phyloP scores from a whole-genome alignment of 2,797 vertebrate species.

The Pelochelys cantorii region DNA sequence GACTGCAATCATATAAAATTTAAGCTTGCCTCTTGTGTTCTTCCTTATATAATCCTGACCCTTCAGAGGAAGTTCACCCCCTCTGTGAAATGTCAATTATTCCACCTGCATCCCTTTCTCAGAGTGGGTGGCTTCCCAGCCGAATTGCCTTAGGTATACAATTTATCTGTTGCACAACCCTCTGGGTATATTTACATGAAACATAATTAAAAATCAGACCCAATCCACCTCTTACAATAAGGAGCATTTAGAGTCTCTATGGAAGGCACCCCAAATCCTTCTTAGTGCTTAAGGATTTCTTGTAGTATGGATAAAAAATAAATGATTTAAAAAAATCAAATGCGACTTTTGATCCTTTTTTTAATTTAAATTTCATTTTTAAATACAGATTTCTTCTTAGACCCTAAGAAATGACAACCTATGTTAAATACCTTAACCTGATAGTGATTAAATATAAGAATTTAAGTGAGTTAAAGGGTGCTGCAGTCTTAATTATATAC shows the following conservation, averaged over 20 bases:
- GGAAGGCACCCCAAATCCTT: slow-evolving; percentile 5
- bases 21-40: not conserved
- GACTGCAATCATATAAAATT: not conserved
- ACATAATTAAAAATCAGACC: slow-evolving; percentile 70
- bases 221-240: slow-evolving; percentile 63
- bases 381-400: not conserved
- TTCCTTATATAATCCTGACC: slow-evolving; percentile 14
- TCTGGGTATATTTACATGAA: slow-evolving; percentile 76
- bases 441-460: accelerated
- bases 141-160: slow-evolving; percentile 63
- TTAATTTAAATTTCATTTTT: slow-evolving; percentile 1
- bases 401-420: not conserved
- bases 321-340: not conserved
- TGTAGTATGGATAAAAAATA: not conserved
- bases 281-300: slow-evolving; percentile 18
- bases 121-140: slow-evolving; percentile 23
- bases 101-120: not conserved
- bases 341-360: not conserved
- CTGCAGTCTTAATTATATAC: not conserved
- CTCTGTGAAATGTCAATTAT: not conserved
- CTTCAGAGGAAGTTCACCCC: not conserved
- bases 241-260: slow-evolving; percentile 46
- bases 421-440: not conserved
- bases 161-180: slow-evolving; percentile 71
- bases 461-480: not conserved